Evolutionary conservation across 2,888 invertebrate species (phyloP), one percentile per base, ranked within the genome.

Genomic region (Baronia brevicornis): DNA sequence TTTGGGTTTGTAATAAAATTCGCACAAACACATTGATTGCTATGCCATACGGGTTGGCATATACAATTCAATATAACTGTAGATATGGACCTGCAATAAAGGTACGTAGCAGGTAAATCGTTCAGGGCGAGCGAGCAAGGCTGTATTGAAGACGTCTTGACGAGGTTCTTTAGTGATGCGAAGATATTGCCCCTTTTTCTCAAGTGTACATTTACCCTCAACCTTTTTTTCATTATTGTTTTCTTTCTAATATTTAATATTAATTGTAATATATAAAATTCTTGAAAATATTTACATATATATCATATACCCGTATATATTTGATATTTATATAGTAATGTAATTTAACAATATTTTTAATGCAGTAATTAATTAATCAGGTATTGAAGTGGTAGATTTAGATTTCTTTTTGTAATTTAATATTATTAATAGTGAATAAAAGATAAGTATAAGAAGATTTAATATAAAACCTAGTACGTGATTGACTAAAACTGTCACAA

Each of bases 401-500:
- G 44, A 38, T 17, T 60, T 60, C 33, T 60, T 60, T 28, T 56
- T 68, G 34, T 59, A 64, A 51, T 60, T 68, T 7, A 73, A 48
- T 26, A 51, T 44, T 11, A 80, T 64, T 32, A 80, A 53, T 41
- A 67, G 49, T 6, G 71, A 37, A 39, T 78, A 79, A 12, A 78
- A 54, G 48, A 54, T 48, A 14, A 79, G 54, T 30, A 75, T 60
- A 2, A 79, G 46, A 6, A 67, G 46, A 51, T 80, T 77, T 44
- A 75, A 56, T 4, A 66, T 35, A 18, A 79, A 61, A 5, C 78
- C 78, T 13, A 64, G 67, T 7, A 69, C 34, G 33, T 68, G 64
- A 46, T 62, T 67, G 3, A 68, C 41, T 19, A 79, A 35, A 9
- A 52, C 40, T 18, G 67, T 67, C 7, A 40, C 29, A 32, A 59